Base-by-base conservation (phyloP, 2,797 vertebrate species). In the Eospalax fontanierii region DNA sequence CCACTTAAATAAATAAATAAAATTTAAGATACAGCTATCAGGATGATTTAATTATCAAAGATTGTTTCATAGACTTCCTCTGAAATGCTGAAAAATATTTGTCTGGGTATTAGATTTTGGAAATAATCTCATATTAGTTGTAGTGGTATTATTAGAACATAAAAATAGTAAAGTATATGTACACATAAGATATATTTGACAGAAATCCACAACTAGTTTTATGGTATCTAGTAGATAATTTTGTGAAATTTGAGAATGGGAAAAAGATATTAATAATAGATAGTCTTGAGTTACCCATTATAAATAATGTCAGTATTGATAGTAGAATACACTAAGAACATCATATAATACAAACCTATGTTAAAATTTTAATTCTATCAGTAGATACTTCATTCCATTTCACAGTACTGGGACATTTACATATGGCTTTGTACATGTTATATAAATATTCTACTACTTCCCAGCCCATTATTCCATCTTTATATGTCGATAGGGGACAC, bases 231-330 rank as follows among this genome's bases (percentile, higher is more conserved):
- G 15, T 57, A 89, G 5, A 84, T 78, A 82, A 81, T 82, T 75
- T 16, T 89, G 75, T 57, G 71, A 59, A 71, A n/a, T 76, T 89
- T 90, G 22, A 65, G 21, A 95, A 71, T 66, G 59, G 83, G 40
- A 30, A 93, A 90, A 59, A 2, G 73, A 33, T 80, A 68, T 11
- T 19, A 87, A 46, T 73, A 76, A 28, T 9, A 68, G 40, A 10
- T 78, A 6, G 4, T 87, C n/a, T 73, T 89, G 22, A 12, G 1
- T 84, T 80, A 43, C 7, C 9, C 50, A 35, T 68, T 76, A 63
- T 63, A 95, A 96, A 73, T 40, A 28, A 90, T 68, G 12, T 16
- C 1, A 57, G 50, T 65, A 9, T 22, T 84, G 57, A 46, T 10
- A 76, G 57, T 87, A 73, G 38, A 82, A 79, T 38, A 33, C 7